Percentiles rank a stretch among this genome's conserved stretches.
phyloP scores from a whole-genome alignment of 1,140 invertebrate genomes.

The Bombus consobrinus region DNA sequence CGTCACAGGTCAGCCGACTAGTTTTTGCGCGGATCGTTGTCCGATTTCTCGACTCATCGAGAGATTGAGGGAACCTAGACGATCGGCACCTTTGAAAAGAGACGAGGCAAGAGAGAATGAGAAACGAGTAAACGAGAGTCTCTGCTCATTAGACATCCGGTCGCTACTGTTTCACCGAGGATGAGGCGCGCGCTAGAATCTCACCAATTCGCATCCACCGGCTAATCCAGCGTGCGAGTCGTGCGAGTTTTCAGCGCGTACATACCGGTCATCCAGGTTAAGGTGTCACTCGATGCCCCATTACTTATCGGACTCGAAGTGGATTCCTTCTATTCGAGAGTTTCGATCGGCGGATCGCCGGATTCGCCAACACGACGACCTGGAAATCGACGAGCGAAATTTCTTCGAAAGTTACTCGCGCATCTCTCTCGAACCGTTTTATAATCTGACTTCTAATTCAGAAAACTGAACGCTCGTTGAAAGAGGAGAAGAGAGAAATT shows the following conservation, averaged over 20 bases:
- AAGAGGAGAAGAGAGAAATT: too few relatives aligned
- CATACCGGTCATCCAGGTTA: conserved; percentile 73
- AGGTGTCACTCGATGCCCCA: conserved; percentile 70
- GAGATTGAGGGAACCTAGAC: neutral
- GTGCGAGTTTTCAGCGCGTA: conserved; percentile 54
- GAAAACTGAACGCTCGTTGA: too few relatives aligned
- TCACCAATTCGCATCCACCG: conserved; percentile 75
- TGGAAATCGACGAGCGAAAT: conserved; percentile 58
- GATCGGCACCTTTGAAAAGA: conserved; percentile 22
- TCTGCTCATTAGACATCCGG: conserved; percentile 59
- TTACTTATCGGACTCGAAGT: conserved; percentile 53
- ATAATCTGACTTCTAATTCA: too few relatives aligned
- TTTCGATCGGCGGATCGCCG: conserved; percentile 27
- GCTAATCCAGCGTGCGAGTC: conserved; percentile 70
- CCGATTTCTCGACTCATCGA: conserved; percentile 35
- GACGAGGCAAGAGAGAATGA: neutral
- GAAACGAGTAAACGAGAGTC: neutral
- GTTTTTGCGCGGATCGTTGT: conserved; percentile 9
- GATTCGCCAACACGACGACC: conserved; percentile 36
- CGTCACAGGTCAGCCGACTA: neutral
- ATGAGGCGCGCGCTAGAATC: conserved; percentile 78
- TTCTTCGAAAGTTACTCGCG: conserved; percentile 22
- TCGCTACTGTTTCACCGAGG: conserved; percentile 60
- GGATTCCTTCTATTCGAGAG: conserved; percentile 53
- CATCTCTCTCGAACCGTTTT: neutral